A percentile compares a stretch with the other conserved stretches of the same genome.
phyloP scores from a whole-genome alignment of 2,113 vertebrate species.

The Sebastes fasciatus region DNA sequence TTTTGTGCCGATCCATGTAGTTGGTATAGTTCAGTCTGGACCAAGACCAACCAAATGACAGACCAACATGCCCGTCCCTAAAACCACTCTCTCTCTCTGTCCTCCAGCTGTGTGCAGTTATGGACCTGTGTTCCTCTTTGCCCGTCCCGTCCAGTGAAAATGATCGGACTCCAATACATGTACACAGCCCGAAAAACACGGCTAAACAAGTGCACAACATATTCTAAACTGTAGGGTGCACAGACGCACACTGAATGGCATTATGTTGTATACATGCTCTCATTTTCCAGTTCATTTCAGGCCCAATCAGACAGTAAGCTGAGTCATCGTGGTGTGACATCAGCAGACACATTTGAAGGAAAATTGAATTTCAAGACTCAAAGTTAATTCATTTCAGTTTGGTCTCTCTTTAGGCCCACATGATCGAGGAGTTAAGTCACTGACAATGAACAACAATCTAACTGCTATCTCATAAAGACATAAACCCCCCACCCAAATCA shows the following conservation, averaged over 20 bases:
- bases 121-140: conserved; percentile 52
- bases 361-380: not conserved
- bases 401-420: too few species aligned
- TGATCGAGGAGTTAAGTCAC: too few species aligned
- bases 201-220: conserved; percentile 16
- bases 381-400: not conserved
- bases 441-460: too few species aligned
- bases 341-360: not conserved
- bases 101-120: conserved; percentile 61
- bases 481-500: not conserved
- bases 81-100: not conserved
- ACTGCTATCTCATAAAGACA: not conserved
- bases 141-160: conserved; percentile 24
- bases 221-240: not conserved
- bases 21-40: too few species aligned
- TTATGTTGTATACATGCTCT: conserved; percentile 11
- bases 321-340: not conserved
- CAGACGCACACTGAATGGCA: not conserved
- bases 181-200: conserved; percentile 14
- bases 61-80: too few species aligned
- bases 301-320: conserved; percentile 40
- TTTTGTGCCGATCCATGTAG: not conserved
- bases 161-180: conserved; percentile 23
- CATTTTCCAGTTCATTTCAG: conserved; percentile 45
- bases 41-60: too few species aligned